Base-by-base conservation (phyloP, 1,140 invertebrate genomes). In the Eriosoma lanigerum region DNA sequence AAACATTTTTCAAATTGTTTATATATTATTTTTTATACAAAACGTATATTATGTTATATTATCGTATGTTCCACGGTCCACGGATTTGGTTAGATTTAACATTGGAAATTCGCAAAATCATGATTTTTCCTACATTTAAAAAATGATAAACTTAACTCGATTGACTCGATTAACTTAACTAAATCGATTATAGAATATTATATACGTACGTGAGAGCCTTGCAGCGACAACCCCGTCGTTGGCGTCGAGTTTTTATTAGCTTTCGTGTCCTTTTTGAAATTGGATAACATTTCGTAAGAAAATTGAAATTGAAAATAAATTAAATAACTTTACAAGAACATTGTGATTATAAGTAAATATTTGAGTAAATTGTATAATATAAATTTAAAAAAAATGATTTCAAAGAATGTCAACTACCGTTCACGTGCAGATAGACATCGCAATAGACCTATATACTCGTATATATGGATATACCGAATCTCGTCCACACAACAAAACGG, bases 131-230 rank as follows among this genome's bases (percentile, higher is more conserved):
- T n/a, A n/a, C n/a, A n/a, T n/a, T n/a, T n/a, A n/a, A n/a, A n/a
- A n/a, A n/a, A n/a, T n/a, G n/a, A n/a, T n/a, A n/a, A n/a, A n/a
- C n/a, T n/a, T n/a, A n/a, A n/a, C n/a, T n/a, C n/a, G n/a, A n/a
- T n/a, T n/a, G n/a, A n/a, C n/a, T n/a, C n/a, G n/a, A n/a, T n/a
- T n/a, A n/a, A n/a, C n/a, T n/a, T n/a, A n/a, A n/a, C n/a, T n/a
- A n/a, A n/a, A n/a, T n/a, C n/a, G n/a, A n/a, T n/a, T n/a, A n/a
- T n/a, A n/a, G n/a, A n/a, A n/a, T n/a, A n/a, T n/a, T 10, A 10
- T 64, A 17, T 44, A 66, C 62, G 0, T 66, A 66, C 62, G 38
- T 66, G 62, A 66, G 62, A 66, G 1, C 62, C 62, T 44, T 66
- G 62, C 10, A 66, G 44, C 1, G 62, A 66, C 12, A 66, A 32